Percentiles rank a stretch among this genome's conserved stretches.
phyloP scores from a whole-genome alignment of 2,888 invertebrate genomes.

The Cancer borealis region DNA sequence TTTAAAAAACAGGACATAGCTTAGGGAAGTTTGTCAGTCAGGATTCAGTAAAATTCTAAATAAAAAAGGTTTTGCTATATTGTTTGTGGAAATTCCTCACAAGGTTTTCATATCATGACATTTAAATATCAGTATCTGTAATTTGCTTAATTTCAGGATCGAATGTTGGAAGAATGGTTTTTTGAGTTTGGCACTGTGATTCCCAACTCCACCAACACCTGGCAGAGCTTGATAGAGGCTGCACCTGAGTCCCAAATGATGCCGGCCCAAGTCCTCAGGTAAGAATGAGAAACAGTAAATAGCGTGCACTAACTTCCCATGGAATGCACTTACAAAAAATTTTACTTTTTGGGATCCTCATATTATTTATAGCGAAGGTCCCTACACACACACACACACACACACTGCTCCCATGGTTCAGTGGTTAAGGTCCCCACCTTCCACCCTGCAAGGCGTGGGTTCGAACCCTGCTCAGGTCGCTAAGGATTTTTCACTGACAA shows the following conservation, averaged over 20 bases:
- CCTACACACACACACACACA: no score
- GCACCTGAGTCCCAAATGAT: conserved; percentile 99
- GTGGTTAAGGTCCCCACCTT: no score
- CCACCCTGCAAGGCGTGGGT: no score
- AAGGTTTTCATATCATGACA: not conserved
- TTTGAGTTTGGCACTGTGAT: conserved; percentile 99
- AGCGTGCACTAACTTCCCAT: not conserved
- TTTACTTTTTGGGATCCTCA: no score
- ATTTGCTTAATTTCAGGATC: conserved; percentile 84
- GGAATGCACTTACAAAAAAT: not conserved
- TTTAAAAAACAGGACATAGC: not conserved
- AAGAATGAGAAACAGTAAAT: conserved; percentile 75
- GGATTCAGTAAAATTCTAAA: not conserved
- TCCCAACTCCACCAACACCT: conserved; percentile 98
- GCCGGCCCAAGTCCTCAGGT: conserved; percentile 99
- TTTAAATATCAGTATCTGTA: no score
- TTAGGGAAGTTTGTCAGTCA: not conserved
- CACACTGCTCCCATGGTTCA: no score
- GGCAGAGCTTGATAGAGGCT: conserved; percentile 99
- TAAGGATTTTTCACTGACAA: no score
- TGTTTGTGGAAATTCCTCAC: not conserved
- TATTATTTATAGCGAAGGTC: no score
- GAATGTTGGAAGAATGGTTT: conserved; percentile 98
- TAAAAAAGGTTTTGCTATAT: not conserved
- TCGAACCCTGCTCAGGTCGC: no score